These are phyloP conservation scores for Rhodinocichla rosea DNA, from an alignment of 2,113 vertebrate species.

Conservation along the genomic window DNA sequence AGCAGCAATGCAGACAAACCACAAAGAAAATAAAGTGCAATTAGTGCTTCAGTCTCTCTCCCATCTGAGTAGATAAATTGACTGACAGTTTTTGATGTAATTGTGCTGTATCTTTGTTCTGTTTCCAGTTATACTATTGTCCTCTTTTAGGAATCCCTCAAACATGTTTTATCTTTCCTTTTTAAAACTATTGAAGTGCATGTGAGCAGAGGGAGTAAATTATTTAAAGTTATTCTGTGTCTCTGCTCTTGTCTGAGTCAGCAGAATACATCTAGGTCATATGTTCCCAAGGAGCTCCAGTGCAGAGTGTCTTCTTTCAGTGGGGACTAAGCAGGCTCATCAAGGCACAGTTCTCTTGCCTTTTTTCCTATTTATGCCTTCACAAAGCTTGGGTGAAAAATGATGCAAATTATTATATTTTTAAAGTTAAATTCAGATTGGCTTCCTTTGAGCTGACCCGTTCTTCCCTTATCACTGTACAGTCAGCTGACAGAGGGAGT, in stretches of 20 bases:
- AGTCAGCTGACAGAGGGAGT: background rate
- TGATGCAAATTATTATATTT: background rate
- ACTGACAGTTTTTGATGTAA: background rate
- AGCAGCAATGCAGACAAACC: background rate
- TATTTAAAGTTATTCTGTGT: constrained; percentile 22
- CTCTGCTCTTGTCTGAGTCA: constrained; percentile 40
- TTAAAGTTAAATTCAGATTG: background rate
- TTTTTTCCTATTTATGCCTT: background rate
- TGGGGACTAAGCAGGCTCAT: background rate
- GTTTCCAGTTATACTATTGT: background rate
- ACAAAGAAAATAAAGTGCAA: background rate
- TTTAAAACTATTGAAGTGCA: background rate
- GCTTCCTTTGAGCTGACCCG: background rate
- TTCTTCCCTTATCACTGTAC: background rate
- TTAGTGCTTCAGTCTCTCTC: background rate
- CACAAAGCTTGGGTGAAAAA: background rate
- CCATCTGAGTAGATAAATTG: background rate
- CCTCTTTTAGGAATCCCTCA: background rate
- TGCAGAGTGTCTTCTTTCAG: background rate
- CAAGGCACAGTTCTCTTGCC: background rate
- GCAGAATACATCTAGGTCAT: constrained; percentile 40
- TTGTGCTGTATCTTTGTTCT: background rate
- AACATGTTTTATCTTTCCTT: background rate
- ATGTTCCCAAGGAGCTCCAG: background rate
- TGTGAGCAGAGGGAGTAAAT: background rate